Evolutionary conservation across 2,113 vertebrate genomes (phyloP), one percentile per base, ranked within the genome.

Genomic region (Columba janthina): DNA sequence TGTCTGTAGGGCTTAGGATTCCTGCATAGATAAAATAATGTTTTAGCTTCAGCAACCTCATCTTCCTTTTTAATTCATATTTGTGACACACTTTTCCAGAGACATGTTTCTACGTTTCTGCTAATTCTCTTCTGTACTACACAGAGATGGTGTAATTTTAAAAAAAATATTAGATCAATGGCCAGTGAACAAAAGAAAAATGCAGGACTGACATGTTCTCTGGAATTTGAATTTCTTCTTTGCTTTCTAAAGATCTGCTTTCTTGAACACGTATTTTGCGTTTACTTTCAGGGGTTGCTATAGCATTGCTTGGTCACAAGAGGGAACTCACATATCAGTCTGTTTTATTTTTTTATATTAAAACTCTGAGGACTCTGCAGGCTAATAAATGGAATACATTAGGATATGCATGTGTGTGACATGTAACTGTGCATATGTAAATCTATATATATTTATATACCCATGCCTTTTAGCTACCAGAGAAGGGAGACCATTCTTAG

Each of bases 221-320:
- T 85, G 40, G 40, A 21, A 11, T 76, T 34, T 54, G 44, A 22
- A 5, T 48, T 64, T 48, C 6, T 85, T 61, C 0, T 4, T 79
- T 85, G 28, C 60, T 76, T 9, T 13, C 9, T 32, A 11, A 70
- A 54, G 6, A 5, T 70, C 50, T 79, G 36, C 0, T 1, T 6
- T 53, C 50, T 80, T 53, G 60, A 80, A 24, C 26, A 17, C 2
- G 0, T 13, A 4, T 12, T 19, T 34, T 67, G 6, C 54, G 7
- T 51, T 53, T 51, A 5, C 44, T 76, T 72, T 28, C 46, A 51
- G 38, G 10, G 56, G 15, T 36, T 94, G 96, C 90, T 78, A 3
- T 96, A 76, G 19, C 92, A 32, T 17, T n/a, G 0, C 15, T 87
- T 65, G 67, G 92, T 81, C 96, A 87, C 96, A 90, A 95, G 96